A percentile compares a stretch with the other conserved stretches of the same genome.
phyloP scores from a whole-genome alignment of 2,113 vertebrate species.

The Lampris megalopsis region DNA sequence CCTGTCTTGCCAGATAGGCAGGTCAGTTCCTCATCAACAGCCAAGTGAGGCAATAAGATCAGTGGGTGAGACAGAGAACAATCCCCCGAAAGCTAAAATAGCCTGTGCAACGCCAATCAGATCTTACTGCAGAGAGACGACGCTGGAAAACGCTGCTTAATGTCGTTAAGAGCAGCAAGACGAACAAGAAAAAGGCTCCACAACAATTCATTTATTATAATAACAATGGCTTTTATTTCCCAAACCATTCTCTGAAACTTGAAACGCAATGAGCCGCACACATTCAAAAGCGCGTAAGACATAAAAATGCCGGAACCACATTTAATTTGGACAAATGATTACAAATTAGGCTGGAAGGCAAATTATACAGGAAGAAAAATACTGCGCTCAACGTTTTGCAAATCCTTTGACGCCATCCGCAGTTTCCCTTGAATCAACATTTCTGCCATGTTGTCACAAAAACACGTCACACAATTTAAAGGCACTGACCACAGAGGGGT shows the following conservation, averaged over 20 bases:
- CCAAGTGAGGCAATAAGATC: background rate
- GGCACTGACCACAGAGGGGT: background rate
- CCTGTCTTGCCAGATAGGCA: too few relatives aligned
- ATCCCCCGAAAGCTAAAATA: too few relatives aligned
- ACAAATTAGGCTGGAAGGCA: constrained; percentile 6
- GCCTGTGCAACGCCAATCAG: too few relatives aligned
- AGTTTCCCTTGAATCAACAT: constrained; percentile 3
- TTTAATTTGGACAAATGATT: constrained; percentile 33
- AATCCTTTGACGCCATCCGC: background rate
- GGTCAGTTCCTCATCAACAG: background rate
- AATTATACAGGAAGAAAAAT: background rate
- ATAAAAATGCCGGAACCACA: constrained; percentile 2
- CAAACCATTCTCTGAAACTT: constrained; percentile 41
- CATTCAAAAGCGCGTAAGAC: constrained; percentile 52
- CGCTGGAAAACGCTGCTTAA: too few relatives aligned
- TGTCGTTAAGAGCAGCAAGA: background rate
- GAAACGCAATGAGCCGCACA: constrained; percentile 34
- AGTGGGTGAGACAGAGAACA: too few relatives aligned
- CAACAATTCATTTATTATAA: constrained; percentile 23
- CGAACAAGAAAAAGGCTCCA: background rate
- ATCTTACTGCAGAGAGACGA: too few relatives aligned
- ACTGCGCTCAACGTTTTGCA: background rate
- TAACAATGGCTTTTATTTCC: constrained; percentile 72
- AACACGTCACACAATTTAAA: background rate
- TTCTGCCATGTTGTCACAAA: constrained; percentile 2